Conservation (phyloP, 2,888 invertebrate species). For the Caradrina kadenii region DNA sequence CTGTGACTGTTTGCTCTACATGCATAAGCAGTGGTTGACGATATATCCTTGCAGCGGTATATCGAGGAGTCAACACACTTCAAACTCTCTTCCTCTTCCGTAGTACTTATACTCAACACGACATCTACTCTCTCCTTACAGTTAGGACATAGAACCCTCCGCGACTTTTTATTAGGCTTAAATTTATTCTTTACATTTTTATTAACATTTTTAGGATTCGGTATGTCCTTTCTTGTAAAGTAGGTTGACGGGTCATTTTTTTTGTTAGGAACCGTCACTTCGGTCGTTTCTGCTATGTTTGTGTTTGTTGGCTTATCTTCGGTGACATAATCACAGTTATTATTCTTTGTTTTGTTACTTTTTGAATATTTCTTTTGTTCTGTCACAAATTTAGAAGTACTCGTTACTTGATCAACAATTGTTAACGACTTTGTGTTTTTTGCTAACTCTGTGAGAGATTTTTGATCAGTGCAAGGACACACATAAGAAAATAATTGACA, state of each 20-base stretch:
- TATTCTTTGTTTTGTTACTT: constrained; percentile 58
- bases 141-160: constrained; percentile 78
- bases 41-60: constrained; percentile 66
- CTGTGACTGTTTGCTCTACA: constrained; percentile 61
- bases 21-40: constrained; percentile 65
- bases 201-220: constrained; percentile 42
- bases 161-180: constrained; percentile 67
- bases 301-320: constrained; percentile 74
- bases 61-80: constrained; percentile 66
- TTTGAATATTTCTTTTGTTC: constrained; percentile 57
- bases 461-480: constrained; percentile 78
- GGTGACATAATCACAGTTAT: constrained; percentile 58
- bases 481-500: constrained; percentile 84
- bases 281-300: constrained; percentile 60
- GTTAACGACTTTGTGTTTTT: constrained; percentile 70
- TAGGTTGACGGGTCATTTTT: constrained; percentile 55
- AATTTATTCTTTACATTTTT: constrained; percentile 58
- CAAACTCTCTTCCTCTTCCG: constrained; percentile 75
- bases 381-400: constrained; percentile 63
- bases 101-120: constrained; percentile 66
- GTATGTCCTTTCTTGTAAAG: constrained; percentile 47
- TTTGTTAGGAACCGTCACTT: constrained; percentile 56
- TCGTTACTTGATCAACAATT: constrained; percentile 71
- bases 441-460: constrained; percentile 73
- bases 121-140: constrained; percentile 81